Percentiles rank a stretch among this genome's conserved stretches.
Conservation (phyloP, 1,140 invertebrate genomes). For the Bombus waltoni region DNA sequence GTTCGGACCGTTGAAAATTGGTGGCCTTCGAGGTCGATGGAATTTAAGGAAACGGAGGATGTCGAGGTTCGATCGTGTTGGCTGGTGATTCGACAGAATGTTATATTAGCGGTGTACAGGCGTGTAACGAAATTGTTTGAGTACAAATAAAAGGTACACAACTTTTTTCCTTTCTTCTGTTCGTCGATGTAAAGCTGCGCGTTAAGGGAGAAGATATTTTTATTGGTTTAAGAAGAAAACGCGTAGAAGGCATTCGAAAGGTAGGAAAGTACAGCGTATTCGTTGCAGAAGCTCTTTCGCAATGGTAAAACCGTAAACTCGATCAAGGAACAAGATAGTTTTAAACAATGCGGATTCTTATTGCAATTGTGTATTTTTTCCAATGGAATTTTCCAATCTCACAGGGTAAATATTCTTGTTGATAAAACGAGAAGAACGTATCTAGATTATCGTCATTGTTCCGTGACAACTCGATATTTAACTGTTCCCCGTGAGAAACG, state of each 20-base stretch:
- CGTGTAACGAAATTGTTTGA: neutral
- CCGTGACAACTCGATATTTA: slow-evolving; percentile 24
- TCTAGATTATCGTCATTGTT: slow-evolving; percentile 4
- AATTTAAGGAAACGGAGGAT: neutral
- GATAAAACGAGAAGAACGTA: neutral
- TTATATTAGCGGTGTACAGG: no score
- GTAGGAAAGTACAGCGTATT: neutral
- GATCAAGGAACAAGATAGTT: neutral
- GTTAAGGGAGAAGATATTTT: neutral
- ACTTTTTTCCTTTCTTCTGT: neutral
- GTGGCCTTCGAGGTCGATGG: neutral
- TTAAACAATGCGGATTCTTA: neutral
- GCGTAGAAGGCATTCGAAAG: neutral
- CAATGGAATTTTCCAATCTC: neutral
- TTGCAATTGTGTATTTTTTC: neutral
- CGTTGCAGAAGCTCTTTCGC: no score
- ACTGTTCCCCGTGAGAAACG: slow-evolving; percentile 38
- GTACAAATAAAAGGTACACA: no score
- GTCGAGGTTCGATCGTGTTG: neutral
- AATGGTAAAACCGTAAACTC: no score
- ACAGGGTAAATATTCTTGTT: neutral
- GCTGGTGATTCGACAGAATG: neutral
- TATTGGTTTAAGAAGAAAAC: neutral
- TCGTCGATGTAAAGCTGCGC: neutral
- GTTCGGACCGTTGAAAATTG: neutral